These are phyloP conservation scores for Gerosis bhagava DNA, from an alignment of 2,888 invertebrate genomes.

Conservation along the genomic window DNA sequence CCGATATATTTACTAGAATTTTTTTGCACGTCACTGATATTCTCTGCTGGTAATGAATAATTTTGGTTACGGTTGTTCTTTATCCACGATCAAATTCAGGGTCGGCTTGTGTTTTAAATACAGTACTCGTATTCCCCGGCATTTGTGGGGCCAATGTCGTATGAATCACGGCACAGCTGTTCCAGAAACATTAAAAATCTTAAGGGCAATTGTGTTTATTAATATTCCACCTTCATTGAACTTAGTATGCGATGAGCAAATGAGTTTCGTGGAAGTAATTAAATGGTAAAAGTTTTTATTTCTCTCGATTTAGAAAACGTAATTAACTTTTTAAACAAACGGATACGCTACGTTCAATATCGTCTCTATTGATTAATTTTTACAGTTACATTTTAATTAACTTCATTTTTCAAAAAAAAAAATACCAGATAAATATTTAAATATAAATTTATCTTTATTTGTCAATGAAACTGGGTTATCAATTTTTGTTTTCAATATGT, in stretches of 20 bases:
- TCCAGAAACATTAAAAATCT: constrained; percentile 68
- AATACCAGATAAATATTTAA: no score
- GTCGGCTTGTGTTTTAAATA: constrained; percentile 56
- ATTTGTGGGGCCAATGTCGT: constrained; percentile 67
- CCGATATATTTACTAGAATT: constrained; percentile 52
- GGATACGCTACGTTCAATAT: no score
- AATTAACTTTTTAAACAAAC: neutral
- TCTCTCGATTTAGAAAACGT: constrained; percentile 4
- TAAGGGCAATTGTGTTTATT: constrained; percentile 70
- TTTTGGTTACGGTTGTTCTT: constrained; percentile 40
- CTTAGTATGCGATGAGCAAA: constrained; percentile 22
- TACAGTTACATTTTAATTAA: no score
- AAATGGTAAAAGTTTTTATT: constrained; percentile 16
- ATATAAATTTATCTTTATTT: constrained; percentile 3
- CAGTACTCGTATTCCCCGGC: constrained; percentile 56
- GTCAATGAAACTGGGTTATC: constrained; percentile 9
- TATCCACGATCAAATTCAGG: constrained; percentile 62
- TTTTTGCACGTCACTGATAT: constrained; percentile 42
- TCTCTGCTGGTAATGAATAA: constrained; percentile 29
- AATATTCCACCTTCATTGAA: constrained; percentile 40
- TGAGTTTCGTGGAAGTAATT: constrained; percentile 19
- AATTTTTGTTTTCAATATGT: constrained; percentile 4
- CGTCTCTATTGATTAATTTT: no score
- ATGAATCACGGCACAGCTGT: constrained; percentile 74
- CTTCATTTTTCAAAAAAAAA: no score